Conservation (phyloP, 2,888 invertebrate species). For the Oligia strigilis region DNA sequence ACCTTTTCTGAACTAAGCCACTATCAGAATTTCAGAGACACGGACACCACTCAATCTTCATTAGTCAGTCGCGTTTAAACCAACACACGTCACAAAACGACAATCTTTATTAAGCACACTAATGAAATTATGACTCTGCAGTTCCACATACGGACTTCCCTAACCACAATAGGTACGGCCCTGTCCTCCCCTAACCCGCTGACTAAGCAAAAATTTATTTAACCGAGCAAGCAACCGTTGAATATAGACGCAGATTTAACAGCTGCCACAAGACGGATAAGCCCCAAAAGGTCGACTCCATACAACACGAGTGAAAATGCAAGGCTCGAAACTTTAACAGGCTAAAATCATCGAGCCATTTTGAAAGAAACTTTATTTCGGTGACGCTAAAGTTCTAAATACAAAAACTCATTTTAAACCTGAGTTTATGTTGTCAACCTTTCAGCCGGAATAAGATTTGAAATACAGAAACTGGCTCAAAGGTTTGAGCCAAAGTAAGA, state of each 20-base stretch:
- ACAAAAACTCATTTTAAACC: too few relatives aligned
- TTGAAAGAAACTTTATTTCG: too few relatives aligned
- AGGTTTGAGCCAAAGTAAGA: too few relatives aligned
- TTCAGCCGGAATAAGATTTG: too few relatives aligned
- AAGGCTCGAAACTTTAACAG: too few relatives aligned
- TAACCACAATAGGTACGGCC: slow-evolving; percentile 28
- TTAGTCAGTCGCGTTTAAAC: not conserved
- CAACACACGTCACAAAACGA: slow-evolving; percentile 13
- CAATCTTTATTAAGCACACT: slow-evolving; percentile 42
- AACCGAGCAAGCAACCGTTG: slow-evolving; percentile 39
- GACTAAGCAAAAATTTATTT: slow-evolving; percentile 61
- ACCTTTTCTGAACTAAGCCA: not conserved
- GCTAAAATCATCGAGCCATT: too few relatives aligned
- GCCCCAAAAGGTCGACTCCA: not conserved
- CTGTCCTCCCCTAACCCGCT: slow-evolving; percentile 36
- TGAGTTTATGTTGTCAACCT: too few relatives aligned
- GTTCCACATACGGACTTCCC: slow-evolving; percentile 25
- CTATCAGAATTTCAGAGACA: not conserved
- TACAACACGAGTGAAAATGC: not conserved
- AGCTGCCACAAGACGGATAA: not conserved
- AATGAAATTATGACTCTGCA: slow-evolving; percentile 52
- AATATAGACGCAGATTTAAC: slow-evolving; percentile 52
- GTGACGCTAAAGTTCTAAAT: too few relatives aligned
- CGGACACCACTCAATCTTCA: slow-evolving; percentile 1
- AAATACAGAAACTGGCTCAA: too few relatives aligned